A percentile compares a stretch with the other conserved stretches of the same genome.
phyloP scores from a whole-genome alignment of 2,797 vertebrate species.

The Phylloscopus collybita region DNA sequence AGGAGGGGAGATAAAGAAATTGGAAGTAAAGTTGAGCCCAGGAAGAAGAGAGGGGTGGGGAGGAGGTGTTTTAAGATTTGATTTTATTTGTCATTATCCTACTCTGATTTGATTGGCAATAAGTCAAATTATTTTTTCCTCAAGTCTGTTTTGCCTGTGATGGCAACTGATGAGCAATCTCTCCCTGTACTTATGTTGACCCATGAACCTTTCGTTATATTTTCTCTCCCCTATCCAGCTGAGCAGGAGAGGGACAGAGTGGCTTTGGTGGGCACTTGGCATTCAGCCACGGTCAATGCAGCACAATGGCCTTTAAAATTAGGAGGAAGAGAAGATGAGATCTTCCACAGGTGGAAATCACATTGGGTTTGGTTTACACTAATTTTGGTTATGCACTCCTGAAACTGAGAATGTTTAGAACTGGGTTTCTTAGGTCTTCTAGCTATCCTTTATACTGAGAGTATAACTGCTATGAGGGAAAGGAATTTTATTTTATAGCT shows the following conservation, averaged over 20 bases:
- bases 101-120: background rate
- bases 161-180: background rate
- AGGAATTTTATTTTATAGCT: constrained; percentile 39
- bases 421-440: background rate
- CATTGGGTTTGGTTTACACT: background rate
- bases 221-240: background rate
- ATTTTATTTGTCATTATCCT: background rate
- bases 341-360: constrained; percentile 18
- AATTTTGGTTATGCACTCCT: background rate
- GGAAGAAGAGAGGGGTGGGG: background rate
- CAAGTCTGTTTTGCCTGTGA: background rate
- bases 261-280: background rate
- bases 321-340: background rate
- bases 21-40: accelerated
- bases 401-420: background rate
- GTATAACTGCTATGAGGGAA: background rate
- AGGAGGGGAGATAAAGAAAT: background rate
- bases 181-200: background rate
- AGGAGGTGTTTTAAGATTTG: background rate
- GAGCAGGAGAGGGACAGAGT: background rate
- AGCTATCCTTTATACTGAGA: background rate
- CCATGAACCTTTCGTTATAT: background rate
- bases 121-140: background rate
- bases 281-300: background rate
- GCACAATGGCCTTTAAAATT: background rate